Base-by-base conservation (phyloP, 2,888 invertebrate genomes). In the Polymixis lichenea region DNA sequence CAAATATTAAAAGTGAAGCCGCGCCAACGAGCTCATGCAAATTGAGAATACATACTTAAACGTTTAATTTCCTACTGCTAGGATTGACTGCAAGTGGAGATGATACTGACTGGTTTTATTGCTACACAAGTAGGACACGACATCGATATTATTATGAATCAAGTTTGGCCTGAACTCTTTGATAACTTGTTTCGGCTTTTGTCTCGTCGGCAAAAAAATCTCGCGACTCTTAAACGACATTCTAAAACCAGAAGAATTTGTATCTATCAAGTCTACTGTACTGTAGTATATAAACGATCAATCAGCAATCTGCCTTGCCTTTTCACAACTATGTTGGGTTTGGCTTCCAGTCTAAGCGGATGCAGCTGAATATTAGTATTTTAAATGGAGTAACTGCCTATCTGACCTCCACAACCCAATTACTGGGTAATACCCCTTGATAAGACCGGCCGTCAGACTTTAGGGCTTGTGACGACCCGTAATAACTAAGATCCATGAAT, bases 1-100 rank as follows among this genome's bases (percentile, higher is more conserved):
- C 82, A 88, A 92, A 90, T 91, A 92, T 91, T 91, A 82, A 92
- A 86, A 81, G 77, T 81, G 85, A 85, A 74, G 82, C 80, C 75
- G 68, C 71, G 75, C 77, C 85, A 85, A 85, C 83, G 70, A 86
- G 77, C 85, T 87, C 87, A 79, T 84, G 86, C 86, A 87, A 89
- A 90, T 90, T 89, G 86, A 76, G 66, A 87, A 90, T 88, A 83
- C 72, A 82, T 82, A 82, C 71, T 83, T 83, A 78, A 84, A 80
- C 75, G 64, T 75, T 86, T 82, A 72, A 81, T 85, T 76, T 77
- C 65, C 56, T 62, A n/a, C 62, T 51, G 66, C 17, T 51, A 69
- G 43, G 46, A 77, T 53, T 69, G 49, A 72, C 46, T 72, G 66
- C 67, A 72, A 53, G 2, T 25, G 32, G 51, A 71, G 60, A 65